Conservation (phyloP, 2,113 vertebrate species). For the Engraulis encrasicolus region DNA sequence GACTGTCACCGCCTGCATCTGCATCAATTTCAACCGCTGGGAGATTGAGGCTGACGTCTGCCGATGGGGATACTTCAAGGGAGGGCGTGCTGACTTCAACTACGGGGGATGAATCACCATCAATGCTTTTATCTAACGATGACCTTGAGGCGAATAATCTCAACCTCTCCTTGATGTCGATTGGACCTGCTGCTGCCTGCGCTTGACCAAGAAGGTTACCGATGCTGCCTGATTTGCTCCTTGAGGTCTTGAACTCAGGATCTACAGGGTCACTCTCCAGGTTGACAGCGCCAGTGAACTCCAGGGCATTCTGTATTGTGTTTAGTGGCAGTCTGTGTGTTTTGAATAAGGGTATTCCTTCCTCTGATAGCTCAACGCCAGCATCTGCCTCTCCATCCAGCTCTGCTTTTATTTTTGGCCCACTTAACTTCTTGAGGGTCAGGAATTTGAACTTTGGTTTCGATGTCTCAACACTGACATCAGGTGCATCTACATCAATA, state of each 20-base stretch:
- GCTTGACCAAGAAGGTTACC: background rate
- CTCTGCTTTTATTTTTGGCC: constrained; percentile 57
- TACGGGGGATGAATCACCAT: background rate
- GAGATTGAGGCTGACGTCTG: constrained; percentile 13
- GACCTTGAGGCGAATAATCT: constrained; percentile 50
- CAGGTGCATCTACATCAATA: constrained; percentile 55
- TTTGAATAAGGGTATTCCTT: constrained; percentile 65
- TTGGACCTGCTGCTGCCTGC: constrained; percentile 6
- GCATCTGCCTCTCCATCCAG: constrained; percentile 52
- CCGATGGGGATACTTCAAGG: constrained; percentile 13
- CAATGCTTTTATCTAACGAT: constrained; percentile 7
- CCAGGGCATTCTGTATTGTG: constrained; percentile 37
- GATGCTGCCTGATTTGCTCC: background rate
- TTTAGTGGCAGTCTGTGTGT: constrained; percentile 61
- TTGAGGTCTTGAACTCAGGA: constrained; percentile 14
- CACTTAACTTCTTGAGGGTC: constrained; percentile 62
- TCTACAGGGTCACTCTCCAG: constrained; percentile 15
- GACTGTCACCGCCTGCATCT: constrained; percentile 40
- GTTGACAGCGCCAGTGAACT: constrained; percentile 20
- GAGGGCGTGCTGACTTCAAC: constrained; percentile 38
- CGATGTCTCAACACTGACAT: constrained; percentile 49
- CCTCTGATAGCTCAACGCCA: constrained; percentile 36
- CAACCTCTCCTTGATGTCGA: constrained; percentile 70
- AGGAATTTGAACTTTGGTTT: constrained; percentile 63
- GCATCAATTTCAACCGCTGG: constrained; percentile 23